Percentiles rank a stretch among this genome's conserved stretches.
Conservation (phyloP, 1,140 invertebrate genomes). For the Rhopalosiphum padi region DNA sequence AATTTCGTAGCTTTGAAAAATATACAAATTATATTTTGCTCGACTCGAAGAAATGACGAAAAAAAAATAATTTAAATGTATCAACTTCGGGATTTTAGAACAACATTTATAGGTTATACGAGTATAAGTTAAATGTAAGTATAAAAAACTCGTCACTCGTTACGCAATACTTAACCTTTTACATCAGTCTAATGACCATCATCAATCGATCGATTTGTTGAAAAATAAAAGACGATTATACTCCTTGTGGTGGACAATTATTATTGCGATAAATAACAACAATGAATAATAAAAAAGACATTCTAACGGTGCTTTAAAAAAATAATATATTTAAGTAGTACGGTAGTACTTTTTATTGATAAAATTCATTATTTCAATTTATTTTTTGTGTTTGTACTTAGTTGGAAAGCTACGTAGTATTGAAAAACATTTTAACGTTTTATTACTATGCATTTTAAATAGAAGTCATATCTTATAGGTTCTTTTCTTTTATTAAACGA, state of each 20-base stretch:
- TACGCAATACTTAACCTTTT: not conserved
- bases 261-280: not conserved
- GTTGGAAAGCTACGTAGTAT: not conserved
- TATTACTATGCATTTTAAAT: not conserved
- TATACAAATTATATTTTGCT: not conserved
- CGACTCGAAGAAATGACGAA: not conserved
- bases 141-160: not conserved
- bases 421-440: not conserved
- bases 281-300: not conserved
- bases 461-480: not conserved
- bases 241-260: not conserved
- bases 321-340: not conserved
- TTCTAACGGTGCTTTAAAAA: not conserved
- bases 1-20: not conserved
- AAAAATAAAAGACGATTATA: not conserved
- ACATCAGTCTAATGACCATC: not conserved
- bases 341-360: not conserved
- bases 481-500: not conserved
- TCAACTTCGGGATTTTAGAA: not conserved
- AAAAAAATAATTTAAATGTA: not conserved
- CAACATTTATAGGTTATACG: not conserved
- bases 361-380: not conserved
- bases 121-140: not conserved
- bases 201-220: not conserved
- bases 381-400: not conserved